A percentile compares a stretch with the other conserved stretches of the same genome.
Evolutionary conservation across 2,888 invertebrate species (phyloP).

Genomic region (Mallateleia sp.): DNA sequence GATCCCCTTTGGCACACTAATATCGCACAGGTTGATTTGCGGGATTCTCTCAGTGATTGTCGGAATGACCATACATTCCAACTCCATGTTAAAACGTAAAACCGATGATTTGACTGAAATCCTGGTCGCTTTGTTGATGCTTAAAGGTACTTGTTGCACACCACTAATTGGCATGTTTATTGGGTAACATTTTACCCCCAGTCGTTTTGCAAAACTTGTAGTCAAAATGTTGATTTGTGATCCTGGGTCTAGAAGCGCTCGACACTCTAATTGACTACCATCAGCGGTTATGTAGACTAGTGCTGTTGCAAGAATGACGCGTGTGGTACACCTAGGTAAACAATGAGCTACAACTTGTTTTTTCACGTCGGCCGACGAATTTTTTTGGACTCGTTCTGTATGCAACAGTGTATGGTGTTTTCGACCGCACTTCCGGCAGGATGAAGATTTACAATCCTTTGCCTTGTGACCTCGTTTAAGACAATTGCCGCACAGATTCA

Average conservation of each 20-base stretch:
- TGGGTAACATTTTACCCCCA: background rate
- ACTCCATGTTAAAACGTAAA: background rate
- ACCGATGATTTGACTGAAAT: background rate
- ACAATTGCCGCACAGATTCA: too few relatives aligned
- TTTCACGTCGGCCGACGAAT: background rate
- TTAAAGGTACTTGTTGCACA: background rate
- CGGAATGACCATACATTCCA: background rate
- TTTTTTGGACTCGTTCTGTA: background rate
- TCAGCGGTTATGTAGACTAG: too few relatives aligned
- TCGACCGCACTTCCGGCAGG: too few relatives aligned
- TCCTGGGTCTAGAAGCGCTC: conserved; percentile 40
- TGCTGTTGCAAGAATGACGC: conserved; percentile 35
- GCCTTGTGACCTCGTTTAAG: too few relatives aligned
- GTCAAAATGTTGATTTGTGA: conserved; percentile 42
- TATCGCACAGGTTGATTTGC: background rate
- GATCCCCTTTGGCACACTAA: background rate
- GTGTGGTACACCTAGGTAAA: background rate
- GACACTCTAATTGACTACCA: conserved; percentile 4
- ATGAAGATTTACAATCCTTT: too few relatives aligned
- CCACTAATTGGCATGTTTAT: conserved; percentile 10
- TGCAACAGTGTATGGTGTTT: too few relatives aligned
- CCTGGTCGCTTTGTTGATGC: background rate
- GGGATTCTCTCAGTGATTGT: conserved; percentile 1
- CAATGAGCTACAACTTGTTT: conserved; percentile 17
- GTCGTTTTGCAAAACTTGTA: background rate